Conservation (phyloP, 2,797 vertebrate genomes). For the Salmo trutta region DNA sequence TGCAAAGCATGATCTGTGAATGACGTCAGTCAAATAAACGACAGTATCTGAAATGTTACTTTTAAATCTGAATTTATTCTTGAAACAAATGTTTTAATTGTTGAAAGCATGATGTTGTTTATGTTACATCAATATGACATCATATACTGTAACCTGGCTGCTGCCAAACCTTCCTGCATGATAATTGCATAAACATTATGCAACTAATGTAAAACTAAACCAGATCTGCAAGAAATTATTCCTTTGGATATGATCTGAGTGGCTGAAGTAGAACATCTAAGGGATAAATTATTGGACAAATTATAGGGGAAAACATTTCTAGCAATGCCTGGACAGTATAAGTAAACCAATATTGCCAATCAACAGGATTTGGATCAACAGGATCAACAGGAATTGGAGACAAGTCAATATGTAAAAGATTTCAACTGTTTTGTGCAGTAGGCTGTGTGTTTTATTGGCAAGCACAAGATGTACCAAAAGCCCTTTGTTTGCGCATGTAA, state of each 20-base stretch:
- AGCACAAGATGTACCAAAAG: not conserved
- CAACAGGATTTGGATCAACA: not conserved
- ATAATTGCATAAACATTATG: constrained; percentile 14
- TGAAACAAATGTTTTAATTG: no score
- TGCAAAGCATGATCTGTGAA: not conserved
- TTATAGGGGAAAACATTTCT: not conserved
- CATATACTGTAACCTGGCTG: not conserved
- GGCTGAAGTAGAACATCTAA: not conserved
- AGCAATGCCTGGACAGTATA: not conserved
- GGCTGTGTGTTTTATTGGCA: not conserved
- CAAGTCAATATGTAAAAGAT: no score
- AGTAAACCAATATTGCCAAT: not conserved
- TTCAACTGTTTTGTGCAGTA: not conserved
- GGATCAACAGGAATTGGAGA: no score
- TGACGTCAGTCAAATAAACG: not conserved
- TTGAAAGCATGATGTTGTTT: not conserved
- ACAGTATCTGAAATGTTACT: not conserved
- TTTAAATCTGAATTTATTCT: no score
- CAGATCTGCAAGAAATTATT: no score
- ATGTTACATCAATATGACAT: not conserved
- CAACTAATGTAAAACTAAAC: not conserved
- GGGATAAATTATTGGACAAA: not conserved
- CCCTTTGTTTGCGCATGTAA: no score
- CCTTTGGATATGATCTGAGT: no score
- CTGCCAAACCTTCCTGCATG: not conserved